Evolutionary conservation across 2,113 vertebrate species (phyloP).

Genomic region (Calyptommatus sinebrachiatus): DNA sequence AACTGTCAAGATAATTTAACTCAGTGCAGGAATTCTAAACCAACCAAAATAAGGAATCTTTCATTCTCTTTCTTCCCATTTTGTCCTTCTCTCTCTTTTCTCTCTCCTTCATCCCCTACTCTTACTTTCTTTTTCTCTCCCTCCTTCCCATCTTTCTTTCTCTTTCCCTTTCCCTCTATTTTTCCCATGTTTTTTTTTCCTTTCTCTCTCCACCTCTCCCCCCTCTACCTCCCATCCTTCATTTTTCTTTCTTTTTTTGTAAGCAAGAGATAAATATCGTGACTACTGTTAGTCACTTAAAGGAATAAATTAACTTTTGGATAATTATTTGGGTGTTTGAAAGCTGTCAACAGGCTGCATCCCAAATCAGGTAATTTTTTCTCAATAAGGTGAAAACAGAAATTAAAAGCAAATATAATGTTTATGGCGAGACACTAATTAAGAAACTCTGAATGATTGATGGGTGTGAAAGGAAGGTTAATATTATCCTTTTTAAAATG

Average conservation of each 20-base stretch:
- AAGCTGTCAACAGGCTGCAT: constrained; percentile 10
- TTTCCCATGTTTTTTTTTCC: not conserved
- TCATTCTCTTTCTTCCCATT: not conserved
- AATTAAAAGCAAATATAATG: constrained; percentile 11
- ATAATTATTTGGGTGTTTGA: constrained; percentile 11
- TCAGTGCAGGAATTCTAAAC: constrained; percentile 3
- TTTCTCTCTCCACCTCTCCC: not conserved
- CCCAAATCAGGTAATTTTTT: not conserved
- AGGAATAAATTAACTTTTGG: not conserved
- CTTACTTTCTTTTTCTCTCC: no score
- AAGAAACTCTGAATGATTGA: not conserved
- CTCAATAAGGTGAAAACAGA: constrained; percentile 4
- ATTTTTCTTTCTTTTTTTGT: not conserved
- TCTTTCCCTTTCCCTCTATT: no score
- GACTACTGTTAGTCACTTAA: not conserved
- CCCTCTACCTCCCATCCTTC: no score
- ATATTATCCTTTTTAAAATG: not conserved
- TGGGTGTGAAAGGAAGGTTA: not conserved
- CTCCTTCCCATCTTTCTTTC: no score
- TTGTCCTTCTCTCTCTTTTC: not conserved
- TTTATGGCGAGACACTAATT: constrained; percentile 6
- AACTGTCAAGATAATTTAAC: constrained; percentile 22
- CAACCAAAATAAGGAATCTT: not conserved
- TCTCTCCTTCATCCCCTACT: no score
- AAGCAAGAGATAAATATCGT: not conserved